These are phyloP conservation scores for Oxystoma pomonae DNA, from an alignment of 2,888 invertebrate species.

Conservation along the genomic window DNA sequence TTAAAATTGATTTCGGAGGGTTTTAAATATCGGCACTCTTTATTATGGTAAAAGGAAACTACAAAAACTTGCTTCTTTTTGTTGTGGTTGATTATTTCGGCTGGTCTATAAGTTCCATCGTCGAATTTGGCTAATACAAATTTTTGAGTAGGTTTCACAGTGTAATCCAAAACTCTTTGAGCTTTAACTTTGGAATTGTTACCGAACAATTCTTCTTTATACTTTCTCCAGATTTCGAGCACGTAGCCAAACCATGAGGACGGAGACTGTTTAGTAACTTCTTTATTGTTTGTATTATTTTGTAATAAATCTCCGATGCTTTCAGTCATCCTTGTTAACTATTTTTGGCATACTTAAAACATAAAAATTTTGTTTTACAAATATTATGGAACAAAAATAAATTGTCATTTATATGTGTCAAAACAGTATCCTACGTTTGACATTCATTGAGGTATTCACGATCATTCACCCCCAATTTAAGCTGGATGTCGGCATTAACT, in stretches of 20 bases:
- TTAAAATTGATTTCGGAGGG: constrained; percentile 27
- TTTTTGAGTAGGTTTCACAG: constrained; percentile 26
- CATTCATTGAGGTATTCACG: too few relatives aligned
- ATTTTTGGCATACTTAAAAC: too few relatives aligned
- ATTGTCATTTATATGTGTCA: too few relatives aligned
- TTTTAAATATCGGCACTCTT: constrained; percentile 27
- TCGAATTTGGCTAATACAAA: constrained; percentile 28
- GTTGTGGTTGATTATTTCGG: constrained; percentile 22
- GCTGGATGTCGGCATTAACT: too few relatives aligned
- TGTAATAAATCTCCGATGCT: too few relatives aligned
- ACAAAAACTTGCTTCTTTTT: constrained; percentile 28
- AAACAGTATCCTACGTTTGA: too few relatives aligned
- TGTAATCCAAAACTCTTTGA: constrained; percentile 23
- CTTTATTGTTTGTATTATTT: too few relatives aligned
- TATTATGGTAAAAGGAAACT: constrained; percentile 28
- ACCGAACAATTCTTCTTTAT: constrained; percentile 24
- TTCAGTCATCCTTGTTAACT: too few relatives aligned
- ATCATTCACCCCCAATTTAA: too few relatives aligned
- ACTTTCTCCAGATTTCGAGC: constrained; percentile 26
- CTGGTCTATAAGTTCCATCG: constrained; percentile 29
- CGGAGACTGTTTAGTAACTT: too few relatives aligned
- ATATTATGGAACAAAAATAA: too few relatives aligned
- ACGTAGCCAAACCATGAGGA: constrained; percentile 25
- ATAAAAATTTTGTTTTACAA: too few relatives aligned
- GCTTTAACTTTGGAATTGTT: constrained; percentile 6